Conservation (phyloP, 64 coral and sea anemone species). For the Acropora tenuis region DNA sequence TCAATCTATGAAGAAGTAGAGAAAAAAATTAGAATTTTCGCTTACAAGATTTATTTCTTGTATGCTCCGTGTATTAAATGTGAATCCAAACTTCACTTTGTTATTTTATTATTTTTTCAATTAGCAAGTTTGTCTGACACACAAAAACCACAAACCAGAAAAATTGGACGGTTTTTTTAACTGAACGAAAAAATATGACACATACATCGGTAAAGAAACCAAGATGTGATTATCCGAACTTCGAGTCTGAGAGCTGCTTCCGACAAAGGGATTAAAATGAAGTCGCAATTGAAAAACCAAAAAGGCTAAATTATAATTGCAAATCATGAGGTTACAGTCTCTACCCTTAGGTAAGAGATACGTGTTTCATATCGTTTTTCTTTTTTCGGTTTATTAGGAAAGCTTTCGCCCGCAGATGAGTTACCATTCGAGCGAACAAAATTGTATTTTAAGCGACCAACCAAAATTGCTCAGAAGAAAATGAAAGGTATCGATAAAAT, state of each 20-base stretch:
- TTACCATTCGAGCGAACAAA: too few relatives aligned
- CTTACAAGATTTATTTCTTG: too few relatives aligned
- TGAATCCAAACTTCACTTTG: background rate
- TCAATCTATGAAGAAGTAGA: constrained; percentile 47
- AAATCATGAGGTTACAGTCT: background rate
- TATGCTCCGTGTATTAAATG: background rate
- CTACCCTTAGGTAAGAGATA: too few relatives aligned
- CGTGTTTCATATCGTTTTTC: too few relatives aligned
- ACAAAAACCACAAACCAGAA: background rate
- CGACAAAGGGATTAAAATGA: background rate
- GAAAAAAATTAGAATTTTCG: background rate
- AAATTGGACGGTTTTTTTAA: background rate
- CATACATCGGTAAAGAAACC: background rate
- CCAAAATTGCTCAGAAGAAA: too few relatives aligned
- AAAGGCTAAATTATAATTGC: constrained; percentile 30
- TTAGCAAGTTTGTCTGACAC: background rate
- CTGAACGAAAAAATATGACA: background rate
- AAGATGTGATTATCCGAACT: background rate
- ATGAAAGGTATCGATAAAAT: too few relatives aligned
- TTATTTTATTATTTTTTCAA: background rate
- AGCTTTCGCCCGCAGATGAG: too few relatives aligned
- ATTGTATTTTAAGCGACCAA: too few relatives aligned
- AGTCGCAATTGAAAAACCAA: background rate
- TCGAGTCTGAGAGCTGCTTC: background rate
- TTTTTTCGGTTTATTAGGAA: too few relatives aligned